Conservation (phyloP, 2,797 vertebrate species). For the Poliocrania exsul region DNA sequence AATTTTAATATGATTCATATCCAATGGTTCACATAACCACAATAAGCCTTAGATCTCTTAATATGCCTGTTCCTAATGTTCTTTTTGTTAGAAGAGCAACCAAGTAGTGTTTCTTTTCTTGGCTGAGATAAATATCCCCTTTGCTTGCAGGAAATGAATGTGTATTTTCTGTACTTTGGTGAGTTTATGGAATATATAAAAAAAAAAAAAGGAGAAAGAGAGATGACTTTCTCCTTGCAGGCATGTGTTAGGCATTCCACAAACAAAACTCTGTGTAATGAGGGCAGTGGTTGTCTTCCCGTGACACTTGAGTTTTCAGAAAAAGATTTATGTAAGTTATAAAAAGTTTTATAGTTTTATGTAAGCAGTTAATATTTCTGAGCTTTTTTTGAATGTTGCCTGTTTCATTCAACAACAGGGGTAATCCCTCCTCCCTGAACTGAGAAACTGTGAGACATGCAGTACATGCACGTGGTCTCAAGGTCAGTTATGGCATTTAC, state of each 20-base stretch:
- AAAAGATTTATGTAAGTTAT: slow-evolving; percentile 46
- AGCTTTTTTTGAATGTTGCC: not conserved
- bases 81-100: slow-evolving; percentile 57
- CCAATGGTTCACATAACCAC: slow-evolving; percentile 55
- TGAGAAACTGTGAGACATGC: slow-evolving; percentile 17
- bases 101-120: slow-evolving; percentile 68
- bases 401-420: slow-evolving; percentile 14
- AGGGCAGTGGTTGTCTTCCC: slow-evolving; percentile 28
- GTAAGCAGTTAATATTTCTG: slow-evolving; percentile 36
- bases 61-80: slow-evolving; percentile 66
- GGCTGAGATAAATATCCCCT: slow-evolving; percentile 50
- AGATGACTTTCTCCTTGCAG: slow-evolving; percentile 46
- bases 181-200: slow-evolving; percentile 39
- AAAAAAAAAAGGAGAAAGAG: not conserved
- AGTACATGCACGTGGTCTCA: slow-evolving; percentile 31
- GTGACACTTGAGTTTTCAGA: slow-evolving; percentile 41
- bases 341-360: slow-evolving; percentile 56
- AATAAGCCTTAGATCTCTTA: slow-evolving; percentile 72
- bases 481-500: slow-evolving; percentile 41
- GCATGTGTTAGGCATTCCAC: slow-evolving; percentile 48
- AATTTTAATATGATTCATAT: slow-evolving; percentile 68
- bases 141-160: slow-evolving; percentile 63
- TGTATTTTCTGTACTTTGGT: slow-evolving; percentile 66
- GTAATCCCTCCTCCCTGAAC: not conserved
- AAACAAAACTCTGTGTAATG: slow-evolving; percentile 54